A percentile compares a stretch with the other conserved stretches of the same genome.
phyloP scores from a whole-genome alignment of 2,113 vertebrate genomes.

The Gallinago paraguaiae region DNA sequence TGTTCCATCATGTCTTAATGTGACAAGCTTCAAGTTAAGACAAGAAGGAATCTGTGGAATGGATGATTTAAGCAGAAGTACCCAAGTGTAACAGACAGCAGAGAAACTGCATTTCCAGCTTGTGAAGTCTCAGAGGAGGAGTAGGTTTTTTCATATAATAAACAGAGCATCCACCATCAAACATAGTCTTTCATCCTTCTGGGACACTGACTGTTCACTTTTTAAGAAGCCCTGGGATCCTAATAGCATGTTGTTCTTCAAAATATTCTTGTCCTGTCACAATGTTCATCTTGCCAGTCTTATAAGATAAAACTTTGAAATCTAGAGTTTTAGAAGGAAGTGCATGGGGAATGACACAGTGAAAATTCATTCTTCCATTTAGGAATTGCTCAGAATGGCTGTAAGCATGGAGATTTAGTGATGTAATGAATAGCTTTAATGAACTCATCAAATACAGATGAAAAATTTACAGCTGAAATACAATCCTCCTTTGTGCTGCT shows the following conservation, averaged over 20 bases:
- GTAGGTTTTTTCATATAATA: neutral
- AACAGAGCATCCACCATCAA: constrained; percentile 4
- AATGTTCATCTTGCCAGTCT: neutral
- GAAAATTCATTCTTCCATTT: neutral
- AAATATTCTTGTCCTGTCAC: neutral
- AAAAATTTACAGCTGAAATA: neutral
- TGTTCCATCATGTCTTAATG: constrained; percentile 27
- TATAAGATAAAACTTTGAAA: neutral
- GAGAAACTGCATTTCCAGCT: constrained; percentile 5
- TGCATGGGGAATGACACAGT: neutral
- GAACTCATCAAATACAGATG: neutral
- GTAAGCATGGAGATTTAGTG: neutral
- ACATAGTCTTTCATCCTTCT: neutral
- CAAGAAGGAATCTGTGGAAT: constrained; percentile 6
- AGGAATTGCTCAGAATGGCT: neutral
- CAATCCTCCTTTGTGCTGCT: neutral
- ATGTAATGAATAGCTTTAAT: neutral
- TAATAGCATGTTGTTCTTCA: neutral
- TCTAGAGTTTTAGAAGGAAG: neutral
- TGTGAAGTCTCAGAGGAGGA: constrained; percentile 14
- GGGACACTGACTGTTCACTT: neutral
- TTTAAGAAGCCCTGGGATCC: neutral
- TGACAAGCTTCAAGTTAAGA: constrained; percentile 42
- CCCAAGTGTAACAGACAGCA: constrained; percentile 1
- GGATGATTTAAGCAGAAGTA: constrained; percentile 45